phyloP scores from a whole-genome alignment of 2,888 invertebrate genomes.

The Labia minor region DNA sequence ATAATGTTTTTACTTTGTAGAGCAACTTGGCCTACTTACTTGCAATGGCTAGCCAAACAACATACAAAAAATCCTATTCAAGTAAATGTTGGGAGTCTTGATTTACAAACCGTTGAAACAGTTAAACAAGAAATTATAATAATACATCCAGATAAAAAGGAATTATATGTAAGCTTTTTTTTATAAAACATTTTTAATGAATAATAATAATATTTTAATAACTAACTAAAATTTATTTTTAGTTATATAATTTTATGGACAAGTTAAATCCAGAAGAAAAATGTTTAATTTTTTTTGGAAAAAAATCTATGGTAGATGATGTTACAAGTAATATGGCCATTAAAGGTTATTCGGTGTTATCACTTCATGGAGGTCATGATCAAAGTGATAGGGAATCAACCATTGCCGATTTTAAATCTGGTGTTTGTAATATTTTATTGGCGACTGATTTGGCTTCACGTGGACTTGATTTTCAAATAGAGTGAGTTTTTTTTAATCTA shows the following conservation, averaged over 20 bases:
- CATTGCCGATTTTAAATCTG: slow-evolving; percentile 68
- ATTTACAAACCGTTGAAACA: slow-evolving; percentile 80
- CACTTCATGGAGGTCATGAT: slow-evolving; percentile 83
- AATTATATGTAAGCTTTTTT: slow-evolving; percentile 40
- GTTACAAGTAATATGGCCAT: slow-evolving; percentile 67
- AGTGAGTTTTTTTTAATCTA: background rate
- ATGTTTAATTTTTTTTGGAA: slow-evolving; percentile 81
- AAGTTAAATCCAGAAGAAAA: slow-evolving; percentile 67
- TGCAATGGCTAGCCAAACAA: slow-evolving; percentile 69
- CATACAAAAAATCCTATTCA: slow-evolving; percentile 87
- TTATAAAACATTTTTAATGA: background rate
- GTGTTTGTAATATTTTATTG: slow-evolving; percentile 68
- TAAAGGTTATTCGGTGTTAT: slow-evolving; percentile 57
- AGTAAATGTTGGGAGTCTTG: slow-evolving; percentile 77
- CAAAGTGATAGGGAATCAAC: slow-evolving; percentile 66
- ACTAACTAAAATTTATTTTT: slow-evolving; percentile 27
- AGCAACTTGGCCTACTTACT: slow-evolving; percentile 89
- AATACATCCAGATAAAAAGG: slow-evolving; percentile 60
- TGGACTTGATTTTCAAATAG: slow-evolving; percentile 65
- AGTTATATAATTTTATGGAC: slow-evolving; percentile 57
- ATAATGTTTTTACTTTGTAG: slow-evolving; percentile 35
- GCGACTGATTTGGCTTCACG: slow-evolving; percentile 94
- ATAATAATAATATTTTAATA: background rate
- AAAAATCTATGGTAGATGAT: slow-evolving; percentile 72
- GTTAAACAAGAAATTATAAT: slow-evolving; percentile 72